Evolutionary conservation across 2,888 invertebrate genomes (phyloP), one percentile per base, ranked within the genome.

Genomic region (Chrysolina haemoptera): DNA sequence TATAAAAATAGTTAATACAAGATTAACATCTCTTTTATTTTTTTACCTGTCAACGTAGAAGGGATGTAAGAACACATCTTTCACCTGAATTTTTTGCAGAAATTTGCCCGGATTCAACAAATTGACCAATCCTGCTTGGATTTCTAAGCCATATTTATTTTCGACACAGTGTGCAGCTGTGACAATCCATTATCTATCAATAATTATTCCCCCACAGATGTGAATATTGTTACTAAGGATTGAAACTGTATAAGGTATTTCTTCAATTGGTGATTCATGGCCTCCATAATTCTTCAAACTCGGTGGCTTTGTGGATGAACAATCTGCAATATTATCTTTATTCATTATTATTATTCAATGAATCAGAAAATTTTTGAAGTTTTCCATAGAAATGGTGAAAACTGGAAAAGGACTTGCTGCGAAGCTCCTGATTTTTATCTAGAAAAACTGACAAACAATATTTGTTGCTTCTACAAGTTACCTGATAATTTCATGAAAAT

Each of bases 131-230:
- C 66, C 66, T 11, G 66, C 66, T 14, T 50, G 48, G 8, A 66
- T 35, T 35, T 14, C 12, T n/a, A 66, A 35, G 50, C 22, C 18
- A 5, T 16, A 14, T 22, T 62, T 18, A 20, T 48, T 16, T 0
- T 12, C 62, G 12, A 68, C 68, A n/a, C 68, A 68, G 18, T 43
- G 62, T 6, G 68, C 59, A 20, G 68, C 16, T 14, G 68, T 62
- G 10, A 68, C 16, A 4, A 68, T 62, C 68, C 68, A 68, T 9
- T 62, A 14, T 40, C 14, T 12, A 1, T 35, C 18, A 41, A 68
- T 35, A 1, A 68, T 68, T 11, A 43, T 22, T 27, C 62, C 68
- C 20, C 43, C 59, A 40, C 68, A 68, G 11, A 68, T n/a, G 6
- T 62, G 62, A 35, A 16, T 68, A 20, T 62, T 18, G 16, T 68